Evolutionary conservation across 2,797 vertebrate genomes (phyloP), one percentile per base, ranked within the genome.

Genomic region (Glyptemys insculpta): DNA sequence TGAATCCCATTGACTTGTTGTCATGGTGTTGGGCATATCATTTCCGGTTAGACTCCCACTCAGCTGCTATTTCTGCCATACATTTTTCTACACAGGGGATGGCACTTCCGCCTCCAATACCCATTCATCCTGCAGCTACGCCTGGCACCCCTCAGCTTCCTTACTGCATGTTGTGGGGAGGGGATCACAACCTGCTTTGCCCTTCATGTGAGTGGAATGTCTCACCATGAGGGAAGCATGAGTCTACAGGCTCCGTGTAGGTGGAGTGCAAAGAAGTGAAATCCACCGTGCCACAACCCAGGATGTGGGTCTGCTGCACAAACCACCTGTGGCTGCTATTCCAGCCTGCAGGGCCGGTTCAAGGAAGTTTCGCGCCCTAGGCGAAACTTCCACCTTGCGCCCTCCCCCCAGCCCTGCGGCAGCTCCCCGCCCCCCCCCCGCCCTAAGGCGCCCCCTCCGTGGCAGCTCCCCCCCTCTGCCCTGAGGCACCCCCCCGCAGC

Each of bases 1-100:
- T 50, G 82, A 90, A 10, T 56, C 8, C 0, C 79, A 93, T 27
- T 86, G 2, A 41, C 88, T 72, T 84, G 68, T 94, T 92, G 94
- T 93, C 84, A 82, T 52, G 87, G 96, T 83, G 68, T 80, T 79
- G 34, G 87, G 95, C 87, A 79, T 82, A 79, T 86, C 72, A 31
- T 57, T 94, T 83, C 52, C 81, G 56, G 72, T 81, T 49, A 59
- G 68, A 81, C 50, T 83, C 93, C 85, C 87, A 81, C 90, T 93
- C 85, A 47, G 62, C 53, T 94, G 62, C 91, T 91, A 62, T 65
- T 91, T 87, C 41, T 79, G 1, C 18, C 21, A 3, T 16, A 3
- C 31, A 1, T 54, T 84, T 56, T 88, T 7, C 19, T 79, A 49
- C 6, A 2, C 31, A 6, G 1, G 19, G 23, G 9, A 65, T 76